Evolutionary conservation across 2,797 vertebrate genomes (phyloP).

Genomic region (Oryzias sinensis): DNA sequence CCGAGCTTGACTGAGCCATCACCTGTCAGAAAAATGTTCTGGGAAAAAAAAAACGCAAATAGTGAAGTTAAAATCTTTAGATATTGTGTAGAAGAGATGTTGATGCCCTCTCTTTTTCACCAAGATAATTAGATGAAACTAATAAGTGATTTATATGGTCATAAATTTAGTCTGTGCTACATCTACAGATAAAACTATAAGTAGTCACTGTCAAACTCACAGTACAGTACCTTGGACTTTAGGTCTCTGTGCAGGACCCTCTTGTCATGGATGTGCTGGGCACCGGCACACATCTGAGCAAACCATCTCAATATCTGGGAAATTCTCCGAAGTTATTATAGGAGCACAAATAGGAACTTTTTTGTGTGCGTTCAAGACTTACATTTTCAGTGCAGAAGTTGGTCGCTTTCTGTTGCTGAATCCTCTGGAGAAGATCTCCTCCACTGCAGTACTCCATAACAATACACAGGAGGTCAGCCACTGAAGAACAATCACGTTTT

Average conservation of each 20-base stretch:
- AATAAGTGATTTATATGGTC: not conserved
- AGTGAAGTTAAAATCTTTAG: too few relatives aligned
- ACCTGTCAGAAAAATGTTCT: conserved; percentile 92
- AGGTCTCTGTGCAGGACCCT: conserved; percentile 90
- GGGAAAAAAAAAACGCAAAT: conserved; percentile 38
- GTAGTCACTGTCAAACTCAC: not conserved
- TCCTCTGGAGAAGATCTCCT: conserved; percentile 88
- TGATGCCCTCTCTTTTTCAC: too few relatives aligned
- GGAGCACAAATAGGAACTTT: not conserved
- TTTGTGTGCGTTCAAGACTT: conserved; percentile 38
- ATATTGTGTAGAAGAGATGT: too few relatives aligned
- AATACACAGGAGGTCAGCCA: conserved; percentile 84
- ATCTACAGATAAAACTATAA: too few relatives aligned
- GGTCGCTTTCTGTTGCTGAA: conserved; percentile 81
- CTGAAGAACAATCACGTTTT: conserved; percentile 65
- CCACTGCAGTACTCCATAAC: conserved; percentile 92
- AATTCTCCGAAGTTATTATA: not conserved
- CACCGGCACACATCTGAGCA: conserved; percentile 86
- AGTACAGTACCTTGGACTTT: conserved; percentile 86
- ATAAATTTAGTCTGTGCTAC: too few relatives aligned
- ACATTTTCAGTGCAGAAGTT: conserved; percentile 84
- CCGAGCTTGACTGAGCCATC: conserved; percentile 86
- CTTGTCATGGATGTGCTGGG: conserved; percentile 87
- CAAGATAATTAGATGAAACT: not conserved
- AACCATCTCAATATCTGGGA: conserved; percentile 89